Base-by-base conservation (phyloP, 2,888 invertebrate species). In the Polietes domitor region DNA sequence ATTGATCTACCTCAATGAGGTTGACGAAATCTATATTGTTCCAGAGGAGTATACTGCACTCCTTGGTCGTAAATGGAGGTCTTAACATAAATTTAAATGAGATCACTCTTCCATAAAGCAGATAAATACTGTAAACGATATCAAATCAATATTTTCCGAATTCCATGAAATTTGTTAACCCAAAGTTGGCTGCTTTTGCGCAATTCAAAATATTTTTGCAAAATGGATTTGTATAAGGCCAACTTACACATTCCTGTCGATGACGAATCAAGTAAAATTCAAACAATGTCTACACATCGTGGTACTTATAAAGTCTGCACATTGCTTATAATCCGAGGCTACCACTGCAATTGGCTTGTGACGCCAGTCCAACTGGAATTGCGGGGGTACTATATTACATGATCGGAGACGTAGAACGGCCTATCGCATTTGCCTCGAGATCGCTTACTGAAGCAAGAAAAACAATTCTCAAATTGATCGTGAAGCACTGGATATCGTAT, bases 401-500 rank as follows among this genome's bases (percentile, higher is more conserved):
- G 7, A 50, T 72, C 17, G 28, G 74, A 12, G 78, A 53, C 12
- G 6, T 53, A 47, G 83, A 83, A 61, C 50, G 76, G 9, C 78
- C 76, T 1, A 75, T 82, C 24, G 77, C 77, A 2, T 85, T 83
- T 26, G 77, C 77, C 32, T 85, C 82, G 0, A 73, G 74, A 53
- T 70, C n/a, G n/a, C n/a, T n/a, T n/a, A n/a, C n/a, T n/a, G n/a
- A n/a, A n/a, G n/a, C n/a, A n/a, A n/a, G 37, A 50, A 65, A 41
- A 85, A 85, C 50, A 85, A 86, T 19, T 78, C 83, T 0, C 83
- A 85, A 70, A 47, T 85, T 17, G 83, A 80, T 32, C 41, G 83
- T 10, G 83, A 85, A 26, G 83, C 80, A 0, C 17, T 83, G 10
- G 77, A 81, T 9, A 85, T 84, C 41, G 32, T 82, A n/a, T 28